phyloP scores from a whole-genome alignment of 2,113 vertebrate species.

The Tupaia tana region DNA sequence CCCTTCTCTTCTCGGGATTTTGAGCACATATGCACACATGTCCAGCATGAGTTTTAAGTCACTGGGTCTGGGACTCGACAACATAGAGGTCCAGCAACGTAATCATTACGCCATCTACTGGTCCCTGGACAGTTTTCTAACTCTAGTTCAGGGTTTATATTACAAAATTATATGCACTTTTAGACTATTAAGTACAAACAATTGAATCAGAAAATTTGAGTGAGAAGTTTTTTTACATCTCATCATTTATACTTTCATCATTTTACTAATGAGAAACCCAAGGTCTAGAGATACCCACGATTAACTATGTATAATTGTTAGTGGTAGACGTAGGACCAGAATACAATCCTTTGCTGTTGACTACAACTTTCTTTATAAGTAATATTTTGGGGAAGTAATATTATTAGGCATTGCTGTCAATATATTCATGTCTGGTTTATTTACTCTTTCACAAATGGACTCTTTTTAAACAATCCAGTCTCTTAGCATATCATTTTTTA shows the following conservation, averaged over 20 bases:
- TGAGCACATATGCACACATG: too few relatives aligned
- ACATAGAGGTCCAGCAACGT: too few relatives aligned
- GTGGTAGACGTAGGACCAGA: background rate
- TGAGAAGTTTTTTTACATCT: background rate
- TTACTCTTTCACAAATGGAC: background rate
- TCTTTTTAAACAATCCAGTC: background rate
- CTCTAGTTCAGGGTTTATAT: background rate
- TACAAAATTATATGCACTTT: background rate
- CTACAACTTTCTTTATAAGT: background rate
- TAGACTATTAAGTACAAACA: background rate
- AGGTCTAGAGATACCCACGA: background rate
- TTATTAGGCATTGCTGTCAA: background rate
- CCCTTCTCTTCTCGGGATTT: too few relatives aligned
- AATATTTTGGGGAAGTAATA: background rate
- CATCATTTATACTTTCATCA: background rate
- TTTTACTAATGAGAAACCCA: slow-evolving; percentile 20
- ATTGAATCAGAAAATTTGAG: background rate
- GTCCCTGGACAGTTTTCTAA: background rate
- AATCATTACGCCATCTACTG: too few relatives aligned
- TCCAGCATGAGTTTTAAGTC: too few relatives aligned
- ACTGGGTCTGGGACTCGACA: too few relatives aligned
- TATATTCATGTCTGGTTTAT: background rate
- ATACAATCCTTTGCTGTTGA: background rate
- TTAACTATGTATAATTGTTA: background rate
- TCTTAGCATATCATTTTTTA: background rate